Base-by-base conservation (phyloP, 2,797 vertebrate species). In the Mustela erminea region DNA sequence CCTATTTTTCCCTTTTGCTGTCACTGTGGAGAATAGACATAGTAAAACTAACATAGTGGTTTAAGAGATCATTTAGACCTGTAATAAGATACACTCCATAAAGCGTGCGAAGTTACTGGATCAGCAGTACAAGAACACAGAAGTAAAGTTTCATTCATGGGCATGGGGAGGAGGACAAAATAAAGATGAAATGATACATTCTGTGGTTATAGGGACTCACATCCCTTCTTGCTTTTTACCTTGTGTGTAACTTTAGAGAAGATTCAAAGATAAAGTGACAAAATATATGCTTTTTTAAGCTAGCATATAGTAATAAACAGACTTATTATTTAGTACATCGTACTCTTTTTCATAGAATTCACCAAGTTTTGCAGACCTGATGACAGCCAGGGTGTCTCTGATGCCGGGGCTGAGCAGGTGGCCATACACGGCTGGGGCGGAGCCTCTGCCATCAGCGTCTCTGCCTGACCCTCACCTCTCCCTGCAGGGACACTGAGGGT, bases 1-100 rank as follows among this genome's bases (percentile, higher is more conserved):
- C 29, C 0, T 58, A 3, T 83, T 35, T 66, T 54, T n/a, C 4
- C 32, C 58, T 56, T 72, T 88, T 58, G 58, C 80, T 15, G 23
- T 95, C 41, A 3, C 35, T n/a, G 1, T 87, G 96, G 87, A 80
- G 84, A 93, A 97, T 54, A 88, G 95, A 93, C 75, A n/a, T n/a
- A 81, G 68, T 96, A 95, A 97, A 97, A 52, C 78, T 58, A 96
- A 80, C 56, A 85, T 35, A 10, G 60, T 74, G 91, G 84, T 93
- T 83, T 95, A 80, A 92, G 90, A 96, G 89, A 46, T 84, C 70
- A 2, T 96, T 96, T 92, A 77, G 95, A 72, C 74, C 95, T 52
- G n/a, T 88, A 87, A 80, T 93, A 82, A 97, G 97, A 96, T 20
- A 66, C 82, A 92, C 66, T 88, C 94, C 70, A 25, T 96, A 95